Base-by-base conservation (phyloP, 2,113 vertebrate genomes). In the Microtus ochrogaster region DNA sequence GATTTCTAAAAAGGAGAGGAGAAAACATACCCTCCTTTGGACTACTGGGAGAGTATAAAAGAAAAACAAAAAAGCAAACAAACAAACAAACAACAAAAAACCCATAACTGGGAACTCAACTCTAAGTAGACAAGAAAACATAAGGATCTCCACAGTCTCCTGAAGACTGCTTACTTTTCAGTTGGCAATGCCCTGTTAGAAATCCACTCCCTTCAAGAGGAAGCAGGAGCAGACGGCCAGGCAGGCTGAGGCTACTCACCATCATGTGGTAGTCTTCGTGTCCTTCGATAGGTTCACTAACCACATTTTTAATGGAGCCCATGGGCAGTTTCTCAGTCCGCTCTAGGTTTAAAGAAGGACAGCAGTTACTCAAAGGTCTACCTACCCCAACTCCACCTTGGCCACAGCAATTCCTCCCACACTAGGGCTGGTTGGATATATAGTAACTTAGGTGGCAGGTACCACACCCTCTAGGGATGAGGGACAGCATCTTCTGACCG, bases 201-300 rank as follows among this genome's bases (percentile, higher is more conserved):
- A 92, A 41, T 19, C 41, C 77, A 65, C 12, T 47, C 36, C 94
- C 94, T 65, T 90, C 39, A 2, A 22, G 87, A 3, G 17, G 17
- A 39, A 70, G 63, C 55, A 30, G 81, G 52, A 95, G 95, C 39
- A n/a, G 74, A n/a, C 19, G 72, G 2, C 82, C 7, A 7, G 84
- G 3, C 36, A 24, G 39, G 55, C 68, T 28, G 58, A 63, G 13
- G 52, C 76, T 97, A 98, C 99, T 99, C 98, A 99, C 99, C 99
- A 99, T 99, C 99, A 99, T 99, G 98, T 99, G 99, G 98, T 99
- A 99, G 98, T 99, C 99, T 78, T 99, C 99, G 7, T 99, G 99
- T 98, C 99, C 99, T 99, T 99, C 99, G 91, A 99, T 99, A 97
- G 99, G 99, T 98, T 99, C 99, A 98, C 99, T 99, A 98, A 99